Evolutionary conservation across 2,888 invertebrate species (phyloP), one percentile per base, ranked within the genome.

Genomic region (Macrophya annulata): DNA sequence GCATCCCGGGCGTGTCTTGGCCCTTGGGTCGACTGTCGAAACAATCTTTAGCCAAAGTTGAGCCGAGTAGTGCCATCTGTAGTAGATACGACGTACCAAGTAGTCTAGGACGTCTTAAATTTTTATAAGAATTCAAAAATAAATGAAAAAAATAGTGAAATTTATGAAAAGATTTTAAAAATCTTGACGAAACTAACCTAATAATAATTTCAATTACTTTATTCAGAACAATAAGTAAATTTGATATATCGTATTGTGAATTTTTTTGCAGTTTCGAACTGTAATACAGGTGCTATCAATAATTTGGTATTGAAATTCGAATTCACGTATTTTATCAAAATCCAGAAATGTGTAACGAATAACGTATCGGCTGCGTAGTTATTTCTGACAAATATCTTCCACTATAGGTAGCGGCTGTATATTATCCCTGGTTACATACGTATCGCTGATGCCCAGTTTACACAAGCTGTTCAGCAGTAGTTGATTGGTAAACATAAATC

Each of bases 391-490:
- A 81, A 81, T 81, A 59, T 40, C 59, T 43, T 62, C 62, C 43
- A 51, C 59, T 51, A 62, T 51, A 62, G 55, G 62, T 43, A 77
- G 74, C 77, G 55, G 77, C 31, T 48, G 59, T 51, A 25, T 37
- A 59, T 40, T 59, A 55, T 40, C 59, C 31, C 59, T 17, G 43
- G 17, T 43, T 43, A 62, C 81, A 81, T 21, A 25, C 21, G 79
- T 81, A 81, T 62, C 81, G 62, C 62, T 81, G 81, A 81, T 81
- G 81, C 40, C 81, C 62, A 40, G 81, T 81, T 81, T 81, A 81
- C 81, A 62, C 81, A 81, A 81, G 81, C 81, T 81, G 81, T 81
- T 81, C 62, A 1, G 40, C 31, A 51, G 81, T 81, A 59, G 81
- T 81, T 62, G 81, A 81, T 81, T 43, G 81, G 37, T 62, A 17